Percentiles rank a stretch among this genome's conserved stretches.
Conservation (phyloP, 2,888 invertebrate genomes). For the Drosophila subsilvestris region DNA sequence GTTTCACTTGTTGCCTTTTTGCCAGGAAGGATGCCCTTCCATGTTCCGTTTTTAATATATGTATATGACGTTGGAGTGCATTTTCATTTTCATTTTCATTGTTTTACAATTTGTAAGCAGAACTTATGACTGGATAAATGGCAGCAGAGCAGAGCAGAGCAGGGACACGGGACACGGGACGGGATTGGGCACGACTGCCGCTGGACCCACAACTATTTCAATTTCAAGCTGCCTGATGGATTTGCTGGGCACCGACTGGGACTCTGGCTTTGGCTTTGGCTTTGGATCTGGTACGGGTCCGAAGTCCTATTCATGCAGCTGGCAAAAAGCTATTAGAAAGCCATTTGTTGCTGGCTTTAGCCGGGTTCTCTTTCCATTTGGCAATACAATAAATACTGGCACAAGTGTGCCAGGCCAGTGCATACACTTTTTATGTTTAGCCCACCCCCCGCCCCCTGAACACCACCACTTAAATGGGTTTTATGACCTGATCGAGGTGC, state of each 20-base stretch:
- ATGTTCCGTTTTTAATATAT: slow-evolving; percentile 55
- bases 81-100: slow-evolving; percentile 77
- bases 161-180: too few species aligned
- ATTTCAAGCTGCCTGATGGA: slow-evolving; percentile 65
- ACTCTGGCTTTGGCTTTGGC: neutral
- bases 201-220: slow-evolving; percentile 31
- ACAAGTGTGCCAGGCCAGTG: neutral
- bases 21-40: neutral
- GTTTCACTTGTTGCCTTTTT: slow-evolving; percentile 74
- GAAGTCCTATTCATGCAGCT: slow-evolving; percentile 22
- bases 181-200: slow-evolving; percentile 1
- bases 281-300: too few species aligned
- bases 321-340: slow-evolving; percentile 72
- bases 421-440: neutral
- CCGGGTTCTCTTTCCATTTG: slow-evolving; percentile 6
- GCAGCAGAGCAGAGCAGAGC: slow-evolving; percentile 28
- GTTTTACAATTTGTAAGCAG: slow-evolving; percentile 79
- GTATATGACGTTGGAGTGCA: slow-evolving; percentile 58
- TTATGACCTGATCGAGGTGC: slow-evolving; percentile 24
- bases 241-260: slow-evolving; percentile 27
- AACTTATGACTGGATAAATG: slow-evolving; percentile 77
- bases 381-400: slow-evolving; percentile 21
- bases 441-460: too few species aligned
- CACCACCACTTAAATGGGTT: slow-evolving; percentile 15
- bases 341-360: slow-evolving; percentile 54